Evolutionary conservation across 2,113 vertebrate genomes (phyloP), one percentile per base, ranked within the genome.

Genomic region (Equus przewalskii): DNA sequence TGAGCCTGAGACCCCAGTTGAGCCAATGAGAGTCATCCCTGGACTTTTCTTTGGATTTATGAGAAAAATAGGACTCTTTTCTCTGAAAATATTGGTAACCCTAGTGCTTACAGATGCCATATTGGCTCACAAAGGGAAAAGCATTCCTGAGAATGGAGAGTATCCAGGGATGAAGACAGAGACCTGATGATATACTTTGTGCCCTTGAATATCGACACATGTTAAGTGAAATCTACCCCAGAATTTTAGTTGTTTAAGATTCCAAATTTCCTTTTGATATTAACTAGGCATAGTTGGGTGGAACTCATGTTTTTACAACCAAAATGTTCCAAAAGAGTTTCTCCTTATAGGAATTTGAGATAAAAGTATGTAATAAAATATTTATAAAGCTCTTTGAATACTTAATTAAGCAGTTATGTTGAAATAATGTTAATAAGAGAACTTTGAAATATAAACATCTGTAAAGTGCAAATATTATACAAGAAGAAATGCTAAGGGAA

Each of bases 301-400:
- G 19, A 72, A n/a, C 7, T 83, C 9, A 19, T 22, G 26, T 72
- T 96, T 65, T 56, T 72, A 75, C 18, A 69, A 82, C 12, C 4
- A 44, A 75, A 90, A 60, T 51, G 30, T 83, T 88, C n/a, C 14
- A 65, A 46, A n/a, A 82, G 44, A 67, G 8, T 89, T 78, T 91
- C 69, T 84, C 26, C 26, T 87, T 82, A 78, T 67, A 91, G 36
- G n/a, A 94, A 91, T 65, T 78, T 91, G n/a, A 94, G 16, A 93
- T 85, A 69, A 91, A 93, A 91, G 78, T 56, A 58, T 51, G 22
- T 51, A 91, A 73, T 76, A 75, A 89, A 91, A 89, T 96, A 96
- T 73, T 95, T 69, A 79, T 62, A 86, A 84, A 93, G 14, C 12
- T 58, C 21, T 91, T 93, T 58, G 60, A 89, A 51, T 89, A 56